phyloP scores from a whole-genome alignment of 2,888 invertebrate genomes.

The Temnothorax ravouxi region DNA sequence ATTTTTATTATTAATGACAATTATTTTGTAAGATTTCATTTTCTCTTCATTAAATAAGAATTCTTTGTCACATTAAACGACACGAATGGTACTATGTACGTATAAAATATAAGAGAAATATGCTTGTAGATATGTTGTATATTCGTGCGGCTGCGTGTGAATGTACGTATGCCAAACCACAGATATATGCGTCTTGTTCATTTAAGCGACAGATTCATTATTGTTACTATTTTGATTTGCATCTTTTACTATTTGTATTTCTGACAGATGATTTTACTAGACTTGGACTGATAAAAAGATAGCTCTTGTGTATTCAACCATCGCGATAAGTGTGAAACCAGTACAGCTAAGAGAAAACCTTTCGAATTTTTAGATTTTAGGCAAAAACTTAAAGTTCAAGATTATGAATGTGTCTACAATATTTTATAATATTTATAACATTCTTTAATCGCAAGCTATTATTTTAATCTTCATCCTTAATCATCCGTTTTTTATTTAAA shows the following conservation, averaged over 20 bases:
- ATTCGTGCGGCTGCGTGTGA: constrained; percentile 46
- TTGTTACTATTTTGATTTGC: neutral
- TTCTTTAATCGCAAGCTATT: neutral
- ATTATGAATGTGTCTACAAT: constrained; percentile 1
- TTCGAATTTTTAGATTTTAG: neutral
- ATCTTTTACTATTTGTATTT: neutral
- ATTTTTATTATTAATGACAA: constrained; percentile 12
- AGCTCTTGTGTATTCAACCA: neutral
- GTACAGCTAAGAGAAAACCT: neutral
- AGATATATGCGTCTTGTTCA: constrained; percentile 16
- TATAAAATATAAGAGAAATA: constrained; percentile 5
- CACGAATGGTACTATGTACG: constrained; percentile 10
- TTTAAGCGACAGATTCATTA: constrained; percentile 7
- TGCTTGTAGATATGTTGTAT: constrained; percentile 24
- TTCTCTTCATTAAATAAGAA: constrained; percentile 1
- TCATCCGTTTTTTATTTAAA: neutral
- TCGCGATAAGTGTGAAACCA: neutral
- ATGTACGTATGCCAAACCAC: constrained; percentile 61
- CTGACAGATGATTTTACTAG: neutral
- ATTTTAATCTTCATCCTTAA: neutral
- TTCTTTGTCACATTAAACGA: constrained; percentile 3
- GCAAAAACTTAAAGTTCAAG: neutral
- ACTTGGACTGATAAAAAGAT: constrained; percentile 11
- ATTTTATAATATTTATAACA: neutral
- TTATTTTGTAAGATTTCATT: neutral